These are phyloP conservation scores for Mystacides longicornis DNA, from an alignment of 2,888 invertebrate genomes.

Conservation along the genomic window DNA sequence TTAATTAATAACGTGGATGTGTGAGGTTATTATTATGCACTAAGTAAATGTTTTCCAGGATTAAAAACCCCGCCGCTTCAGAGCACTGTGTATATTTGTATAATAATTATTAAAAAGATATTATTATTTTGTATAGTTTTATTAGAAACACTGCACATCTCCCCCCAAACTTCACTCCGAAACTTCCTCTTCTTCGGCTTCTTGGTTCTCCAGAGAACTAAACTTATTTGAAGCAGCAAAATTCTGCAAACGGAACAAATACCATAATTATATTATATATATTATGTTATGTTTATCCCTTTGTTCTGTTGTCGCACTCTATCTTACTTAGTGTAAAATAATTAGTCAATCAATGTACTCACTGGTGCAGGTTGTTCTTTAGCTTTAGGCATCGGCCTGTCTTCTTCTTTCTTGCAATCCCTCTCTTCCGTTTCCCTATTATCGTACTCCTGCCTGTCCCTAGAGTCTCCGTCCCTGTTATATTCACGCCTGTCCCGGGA, in stretches of 20 bases:
- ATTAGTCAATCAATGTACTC: slow-evolving; percentile 32
- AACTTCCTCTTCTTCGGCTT: slow-evolving; percentile 38
- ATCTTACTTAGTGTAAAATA: not conserved
- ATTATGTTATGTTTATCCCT: too few species aligned
- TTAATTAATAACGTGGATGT: too few species aligned
- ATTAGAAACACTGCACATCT: too few species aligned
- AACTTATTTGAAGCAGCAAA: slow-evolving; percentile 72
- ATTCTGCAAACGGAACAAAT: slow-evolving; percentile 47
- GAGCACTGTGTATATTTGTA: too few species aligned
- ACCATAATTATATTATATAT: too few species aligned
- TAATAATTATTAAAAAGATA: too few species aligned
- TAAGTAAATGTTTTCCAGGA: too few species aligned
- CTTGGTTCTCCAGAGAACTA: slow-evolving; percentile 63
- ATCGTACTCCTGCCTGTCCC: slow-evolving; percentile 21
- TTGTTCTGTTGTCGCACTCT: too few species aligned
- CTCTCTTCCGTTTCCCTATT: slow-evolving; percentile 35
- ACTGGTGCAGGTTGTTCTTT: slow-evolving; percentile 68
- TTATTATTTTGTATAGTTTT: too few species aligned
- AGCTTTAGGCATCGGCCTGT: slow-evolving; percentile 58
- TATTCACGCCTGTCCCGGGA: slow-evolving; percentile 26
- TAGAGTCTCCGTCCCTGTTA: slow-evolving; percentile 23
- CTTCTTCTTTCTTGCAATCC: slow-evolving; percentile 30
- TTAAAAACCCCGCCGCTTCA: too few species aligned
- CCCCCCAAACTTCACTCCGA: slow-evolving; percentile 26
- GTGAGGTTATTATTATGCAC: too few species aligned